Base-by-base conservation (phyloP, 1,140 invertebrate genomes). In the Drosophila trapezifrons region DNA sequence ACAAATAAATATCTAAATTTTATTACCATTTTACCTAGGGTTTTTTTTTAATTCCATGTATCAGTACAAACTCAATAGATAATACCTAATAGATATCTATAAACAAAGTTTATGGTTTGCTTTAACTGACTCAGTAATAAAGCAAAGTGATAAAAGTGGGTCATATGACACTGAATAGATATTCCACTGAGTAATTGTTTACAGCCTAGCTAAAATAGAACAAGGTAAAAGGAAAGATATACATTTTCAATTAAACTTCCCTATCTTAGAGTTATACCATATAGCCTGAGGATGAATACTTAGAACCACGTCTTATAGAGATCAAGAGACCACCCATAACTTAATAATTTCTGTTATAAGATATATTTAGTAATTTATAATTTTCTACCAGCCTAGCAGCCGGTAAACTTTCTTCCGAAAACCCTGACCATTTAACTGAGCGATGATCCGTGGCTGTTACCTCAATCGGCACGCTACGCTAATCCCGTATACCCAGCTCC, bases 401-500 rank as follows among this genome's bases (percentile, higher is more conserved):
- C 18, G 2, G 2, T 20, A 10, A 52, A 37, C 51, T 52, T 52
- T 52, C 51, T 37, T 52, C 7, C 8, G 7, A 15, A 37, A 52
- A 32, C 29, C 22, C 7, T 52, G 13, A 52, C 17, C 29, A 35
- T 52, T 13, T 12, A 38, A 57, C 17, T 17, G 25, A 13, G 12
- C 22, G 17, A 25, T 62, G 52, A 62, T 35, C 58, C 38, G 20
- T 64, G 51, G 29, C 51, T 40, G 13, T 38, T 57, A 49, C 25
- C 40, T 51, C 18, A 42, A 25, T 43, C 20, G n/a, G n/a, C 8
- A 35, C n/a, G 20, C 27, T n/a, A 52, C 51, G 54, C 27, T 49
- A 67, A 51, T 69, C 45, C 37, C 60, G 40, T 20, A 69, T 65
- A 32, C 62, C 62, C 65, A 5, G 20, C 27, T 13, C 29, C 8